Conservation (phyloP, 92 coral and sea anemone species). For the Hydrozoanthus gracilis region DNA sequence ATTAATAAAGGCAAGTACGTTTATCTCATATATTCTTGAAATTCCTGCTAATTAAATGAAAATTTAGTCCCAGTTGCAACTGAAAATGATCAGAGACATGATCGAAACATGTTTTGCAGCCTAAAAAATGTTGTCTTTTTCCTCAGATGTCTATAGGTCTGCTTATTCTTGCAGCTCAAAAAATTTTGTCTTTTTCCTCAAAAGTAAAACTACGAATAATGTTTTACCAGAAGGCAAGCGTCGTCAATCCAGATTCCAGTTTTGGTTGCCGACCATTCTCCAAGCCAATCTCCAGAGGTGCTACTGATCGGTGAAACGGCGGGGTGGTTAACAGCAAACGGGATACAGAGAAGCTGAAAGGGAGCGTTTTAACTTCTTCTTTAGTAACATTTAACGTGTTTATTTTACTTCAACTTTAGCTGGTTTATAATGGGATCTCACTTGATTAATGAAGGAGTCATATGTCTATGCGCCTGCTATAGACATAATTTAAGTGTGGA, state of each 20-base stretch:
- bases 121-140: too few species aligned
- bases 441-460: too few species aligned
- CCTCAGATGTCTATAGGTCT: too few species aligned
- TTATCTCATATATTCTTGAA: too few species aligned
- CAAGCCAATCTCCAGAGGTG: conserved; percentile 38
- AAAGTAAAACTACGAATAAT: background rate
- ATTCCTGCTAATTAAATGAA: too few species aligned
- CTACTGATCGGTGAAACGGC: conserved; percentile 28
- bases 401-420: background rate
- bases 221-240: conserved; percentile 39
- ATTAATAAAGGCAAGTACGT: too few species aligned
- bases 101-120: too few species aligned
- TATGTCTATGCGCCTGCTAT: too few species aligned
- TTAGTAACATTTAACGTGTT: background rate
- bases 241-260: conserved; percentile 50
- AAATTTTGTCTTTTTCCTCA: background rate
- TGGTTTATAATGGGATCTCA: background rate
- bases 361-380: background rate
- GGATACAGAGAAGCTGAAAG: conserved; percentile 29
- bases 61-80: too few species aligned
- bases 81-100: too few species aligned
- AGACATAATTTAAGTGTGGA: too few species aligned
- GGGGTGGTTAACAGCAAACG: conserved; percentile 24
- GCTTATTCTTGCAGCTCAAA: too few species aligned
- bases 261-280: conserved; percentile 5